Conservation (phyloP, 2,888 invertebrate genomes). For the Drosophila trichaetosa region DNA sequence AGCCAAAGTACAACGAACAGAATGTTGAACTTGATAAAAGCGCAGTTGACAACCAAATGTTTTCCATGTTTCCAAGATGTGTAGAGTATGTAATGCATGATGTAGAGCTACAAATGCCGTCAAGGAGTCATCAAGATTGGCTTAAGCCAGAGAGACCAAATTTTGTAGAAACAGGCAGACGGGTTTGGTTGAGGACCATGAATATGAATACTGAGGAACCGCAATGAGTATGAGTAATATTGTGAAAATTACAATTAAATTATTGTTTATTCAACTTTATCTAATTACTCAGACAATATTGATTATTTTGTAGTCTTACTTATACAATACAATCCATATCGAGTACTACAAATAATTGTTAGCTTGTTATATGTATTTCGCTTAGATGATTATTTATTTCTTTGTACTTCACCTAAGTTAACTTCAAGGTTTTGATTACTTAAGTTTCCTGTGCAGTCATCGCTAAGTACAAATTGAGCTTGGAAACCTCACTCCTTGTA, state of each 20-base stretch:
- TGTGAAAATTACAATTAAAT: not conserved
- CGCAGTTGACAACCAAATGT: not conserved
- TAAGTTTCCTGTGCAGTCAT: not conserved
- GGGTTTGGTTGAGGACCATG: not conserved
- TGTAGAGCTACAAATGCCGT: not conserved
- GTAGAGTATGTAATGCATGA: not conserved
- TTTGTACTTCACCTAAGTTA: not conserved
- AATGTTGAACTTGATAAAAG: not conserved
- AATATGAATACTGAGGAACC: not conserved
- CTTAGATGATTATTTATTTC: not conserved
- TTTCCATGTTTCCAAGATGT: not conserved
- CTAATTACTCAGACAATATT: not conserved
- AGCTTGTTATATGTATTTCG: not conserved
- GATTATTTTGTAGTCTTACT: not conserved
- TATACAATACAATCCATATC: not conserved
- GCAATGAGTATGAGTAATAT: not conserved
- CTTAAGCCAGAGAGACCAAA: not conserved
- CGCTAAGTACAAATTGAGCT: not conserved
- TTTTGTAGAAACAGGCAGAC: not conserved
- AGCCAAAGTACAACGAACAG: not conserved
- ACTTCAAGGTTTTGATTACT: not conserved
- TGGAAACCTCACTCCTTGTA: not conserved
- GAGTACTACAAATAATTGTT: not conserved
- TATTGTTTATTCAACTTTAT: not conserved
- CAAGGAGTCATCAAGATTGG: not conserved